phyloP scores from a whole-genome alignment of 2,113 vertebrate genomes.

The Phylloscopus whistleri region DNA sequence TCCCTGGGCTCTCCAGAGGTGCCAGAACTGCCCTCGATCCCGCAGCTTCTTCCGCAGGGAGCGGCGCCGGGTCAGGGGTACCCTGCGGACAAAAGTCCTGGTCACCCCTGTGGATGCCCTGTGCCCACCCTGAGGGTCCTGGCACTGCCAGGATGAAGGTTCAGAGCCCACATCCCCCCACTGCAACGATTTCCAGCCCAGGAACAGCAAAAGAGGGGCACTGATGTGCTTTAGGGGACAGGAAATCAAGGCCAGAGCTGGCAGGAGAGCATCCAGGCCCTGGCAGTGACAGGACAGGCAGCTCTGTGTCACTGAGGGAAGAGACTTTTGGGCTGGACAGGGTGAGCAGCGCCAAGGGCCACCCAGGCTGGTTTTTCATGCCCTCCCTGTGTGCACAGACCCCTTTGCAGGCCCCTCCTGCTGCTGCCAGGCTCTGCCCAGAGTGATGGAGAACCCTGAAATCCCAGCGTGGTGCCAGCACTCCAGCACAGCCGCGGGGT shows the following conservation, averaged over 20 bases:
- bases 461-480: rapidly evolving
- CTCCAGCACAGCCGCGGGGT: rapidly evolving
- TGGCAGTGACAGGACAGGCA: rapidly evolving
- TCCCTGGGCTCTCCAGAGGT: conserved; percentile 67
- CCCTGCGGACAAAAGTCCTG: conserved; percentile 29
- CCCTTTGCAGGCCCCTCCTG: rapidly evolving
- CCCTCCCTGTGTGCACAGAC: neutral
- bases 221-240: neutral
- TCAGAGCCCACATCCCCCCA: neutral
- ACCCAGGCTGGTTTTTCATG: rapidly evolving
- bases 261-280: neutral
- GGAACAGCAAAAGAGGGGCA: rapidly evolving
- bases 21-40: conserved; percentile 59
- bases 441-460: neutral
- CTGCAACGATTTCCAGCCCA: rapidly evolving
- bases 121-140: conserved; percentile 41
- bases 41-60: conserved; percentile 69
- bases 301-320: neutral
- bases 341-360: neutral
- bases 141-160: rapidly evolving
- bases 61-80: conserved; percentile 60
- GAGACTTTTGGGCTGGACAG: neutral
- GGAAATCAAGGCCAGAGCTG: neutral
- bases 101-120: neutral
- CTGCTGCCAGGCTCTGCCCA: neutral